Base-by-base conservation (phyloP, 2,113 vertebrate species). In the Rallus limicola region DNA sequence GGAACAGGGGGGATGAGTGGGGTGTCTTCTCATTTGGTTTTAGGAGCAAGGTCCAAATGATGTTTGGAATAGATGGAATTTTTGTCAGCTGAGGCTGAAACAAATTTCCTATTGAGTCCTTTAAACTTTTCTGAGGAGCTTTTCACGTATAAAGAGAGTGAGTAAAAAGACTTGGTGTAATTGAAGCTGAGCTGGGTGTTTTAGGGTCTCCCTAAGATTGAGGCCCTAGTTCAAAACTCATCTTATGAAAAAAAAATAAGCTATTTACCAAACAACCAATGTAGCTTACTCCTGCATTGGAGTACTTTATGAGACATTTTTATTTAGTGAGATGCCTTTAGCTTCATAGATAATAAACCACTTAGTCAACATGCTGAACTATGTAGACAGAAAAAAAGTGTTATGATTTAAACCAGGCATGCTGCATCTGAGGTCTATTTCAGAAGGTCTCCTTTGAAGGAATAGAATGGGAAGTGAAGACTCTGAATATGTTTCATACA, bases 91-190 rank as follows among this genome's bases (percentile, higher is more conserved):
- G 29, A 67, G 16, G 80, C 46, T 82, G 80, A 84, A 86, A 81
- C 19, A 50, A 44, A 24, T 71, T 83, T 88, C 34, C 18, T 70
- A 2, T 29, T 68, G 72, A 23, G 11, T 86, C 5, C 36, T 70
- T 84, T 33, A 67, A 83, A 24, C 34, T 90, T 83, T 94, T 92
- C 68, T 75, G 48, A 83, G 60, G n/a, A 88, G 63, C 33, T 11
- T 67, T 1, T 75, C 42, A 75, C 56, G 52, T 44, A 46, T 48
- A 42, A 60, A 67, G 29, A 46, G 46, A 67, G 48, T n/a, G 55
- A 13, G 15, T 90, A 67, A 68, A 83, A 77, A 52, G 15, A 63
- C 23, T 46, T 72, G 34, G 38, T 71, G 31, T 59, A 69, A 3
- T 38, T 89, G 78, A 50, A 59, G 26, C 34, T 56, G 72, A 55